Evolutionary conservation across 2,113 vertebrate species (phyloP).

Genomic region (Panthera leo): DNA sequence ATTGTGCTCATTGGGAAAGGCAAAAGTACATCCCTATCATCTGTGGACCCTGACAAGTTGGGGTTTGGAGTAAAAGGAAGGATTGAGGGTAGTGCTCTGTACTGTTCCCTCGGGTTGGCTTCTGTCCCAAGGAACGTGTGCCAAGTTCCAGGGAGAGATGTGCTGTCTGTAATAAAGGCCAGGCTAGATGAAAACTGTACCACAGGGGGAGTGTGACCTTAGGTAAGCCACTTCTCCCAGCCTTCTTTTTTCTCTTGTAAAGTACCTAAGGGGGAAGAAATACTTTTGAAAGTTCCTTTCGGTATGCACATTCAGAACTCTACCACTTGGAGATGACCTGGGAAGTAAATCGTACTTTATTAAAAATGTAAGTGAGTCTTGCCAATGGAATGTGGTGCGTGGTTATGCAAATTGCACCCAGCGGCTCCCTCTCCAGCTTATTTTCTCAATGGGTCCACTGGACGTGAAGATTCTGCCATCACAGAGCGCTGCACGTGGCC

Average conservation of each 20-base stretch:
- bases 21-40: not conserved
- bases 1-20: not conserved
- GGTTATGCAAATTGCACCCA: constrained; percentile 31
- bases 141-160: not conserved
- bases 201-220: not conserved
- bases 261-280: not conserved
- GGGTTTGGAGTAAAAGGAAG: not conserved
- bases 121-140: not conserved
- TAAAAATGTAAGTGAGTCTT: constrained; percentile 53
- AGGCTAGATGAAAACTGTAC: not conserved
- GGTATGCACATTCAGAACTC: not conserved
- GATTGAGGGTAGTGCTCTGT: not conserved
- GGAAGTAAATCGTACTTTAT: constrained; percentile 35
- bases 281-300: constrained; percentile 6
- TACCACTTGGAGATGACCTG: constrained; percentile 34
- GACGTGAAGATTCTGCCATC: not conserved
- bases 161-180: not conserved
- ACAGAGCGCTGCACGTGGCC: not conserved
- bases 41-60: not conserved
- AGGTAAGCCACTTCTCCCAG: not conserved
- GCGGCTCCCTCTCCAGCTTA: not conserved
- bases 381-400: not conserved
- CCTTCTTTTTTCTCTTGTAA: constrained; percentile 1
- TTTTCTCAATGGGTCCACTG: not conserved
- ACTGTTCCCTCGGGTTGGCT: not conserved